Evolutionary conservation across 2,797 vertebrate species (phyloP), one percentile per base, ranked within the genome.

Genomic region (Periophthalmus magnuspinnatus): DNA sequence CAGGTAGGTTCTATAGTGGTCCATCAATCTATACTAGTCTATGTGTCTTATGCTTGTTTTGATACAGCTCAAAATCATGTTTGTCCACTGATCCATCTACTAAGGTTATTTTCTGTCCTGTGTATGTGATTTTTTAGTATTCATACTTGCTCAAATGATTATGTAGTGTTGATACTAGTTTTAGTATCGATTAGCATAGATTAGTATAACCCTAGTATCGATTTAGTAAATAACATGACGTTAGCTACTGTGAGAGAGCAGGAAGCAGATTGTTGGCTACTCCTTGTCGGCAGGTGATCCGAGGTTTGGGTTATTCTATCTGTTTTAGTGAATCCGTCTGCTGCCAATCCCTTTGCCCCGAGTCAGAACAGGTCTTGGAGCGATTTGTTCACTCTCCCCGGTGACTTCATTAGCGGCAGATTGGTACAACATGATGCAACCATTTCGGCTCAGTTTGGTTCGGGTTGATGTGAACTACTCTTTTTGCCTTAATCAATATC

Each of bases 341-440:
- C 54, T 56, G 54, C 54, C 54, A 56, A 56, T 45, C 41, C 19
- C 32, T 58, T 32, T 32, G 28, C n/a, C 56, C 56, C 3, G 56
- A 32, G 13, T 45, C 45, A 47, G 21, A 63, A 24, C 36, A 45
- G 22, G 60, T 41, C 36, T 45, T 22, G 60, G 36, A 62, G 36
- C 36, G 19, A 22, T 62, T 62, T 45, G 36, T 63, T 22, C 38
- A 5, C 45, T 47, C 21, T 63, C 61, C 61, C 61, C 1, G 13
- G 61, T 55, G 68, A 63, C 47, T 56, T 24, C 57, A 48, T 59
- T 32, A 66, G 55, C 60, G 47, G 32, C 34, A 24, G 11, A 45
- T 45, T 62, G n/a, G 62, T 11, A 62, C 60, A 16, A 24, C 60
- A 24, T 62, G 60, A 62, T n/a, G 60, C 36, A 62, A 45, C 58